Conservation (phyloP, 1,140 invertebrate genomes). For the Drosophila paulistorum region DNA sequence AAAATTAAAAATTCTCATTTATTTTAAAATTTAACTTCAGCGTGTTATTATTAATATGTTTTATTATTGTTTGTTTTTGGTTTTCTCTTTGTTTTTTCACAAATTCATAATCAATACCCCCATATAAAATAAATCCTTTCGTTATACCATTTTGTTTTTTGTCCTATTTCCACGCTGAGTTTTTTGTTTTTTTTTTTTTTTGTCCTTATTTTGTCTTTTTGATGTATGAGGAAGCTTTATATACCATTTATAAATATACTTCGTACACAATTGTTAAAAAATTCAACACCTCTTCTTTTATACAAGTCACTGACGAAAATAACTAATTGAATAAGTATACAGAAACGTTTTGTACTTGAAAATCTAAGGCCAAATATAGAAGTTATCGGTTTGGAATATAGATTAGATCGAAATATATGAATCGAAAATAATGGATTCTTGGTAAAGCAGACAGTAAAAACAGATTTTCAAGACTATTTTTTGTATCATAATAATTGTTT, state of each 20-base stretch:
- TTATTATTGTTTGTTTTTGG: conserved; percentile 17
- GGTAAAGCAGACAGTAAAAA: no score
- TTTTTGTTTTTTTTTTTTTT: background rate
- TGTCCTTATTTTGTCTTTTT: conserved; percentile 8
- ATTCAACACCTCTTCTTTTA: conserved; percentile 70
- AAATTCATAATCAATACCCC: conserved; percentile 56
- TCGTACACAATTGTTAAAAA: conserved; percentile 75
- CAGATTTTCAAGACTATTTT: background rate
- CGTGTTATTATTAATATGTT: conserved; percentile 31
- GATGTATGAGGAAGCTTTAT: conserved; percentile 75
- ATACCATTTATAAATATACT: conserved; percentile 80
- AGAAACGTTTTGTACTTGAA: background rate
- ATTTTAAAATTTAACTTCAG: conserved; percentile 67
- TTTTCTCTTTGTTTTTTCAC: conserved; percentile 13
- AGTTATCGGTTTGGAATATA: no score
- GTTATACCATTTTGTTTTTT: conserved; percentile 26
- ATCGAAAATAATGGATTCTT: no score
- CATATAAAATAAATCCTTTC: conserved; percentile 78
- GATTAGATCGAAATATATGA: no score
- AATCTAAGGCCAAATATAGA: no score
- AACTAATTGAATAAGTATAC: conserved; percentile 8
- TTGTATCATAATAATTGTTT: background rate
- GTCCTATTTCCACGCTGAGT: conserved; percentile 39
- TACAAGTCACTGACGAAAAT: conserved; percentile 43
- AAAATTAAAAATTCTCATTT: conserved; percentile 71